Evolutionary conservation across 35 echinoderm and acorn worm genomes (phyloP).

Genomic region (Anneissia japonica): DNA sequence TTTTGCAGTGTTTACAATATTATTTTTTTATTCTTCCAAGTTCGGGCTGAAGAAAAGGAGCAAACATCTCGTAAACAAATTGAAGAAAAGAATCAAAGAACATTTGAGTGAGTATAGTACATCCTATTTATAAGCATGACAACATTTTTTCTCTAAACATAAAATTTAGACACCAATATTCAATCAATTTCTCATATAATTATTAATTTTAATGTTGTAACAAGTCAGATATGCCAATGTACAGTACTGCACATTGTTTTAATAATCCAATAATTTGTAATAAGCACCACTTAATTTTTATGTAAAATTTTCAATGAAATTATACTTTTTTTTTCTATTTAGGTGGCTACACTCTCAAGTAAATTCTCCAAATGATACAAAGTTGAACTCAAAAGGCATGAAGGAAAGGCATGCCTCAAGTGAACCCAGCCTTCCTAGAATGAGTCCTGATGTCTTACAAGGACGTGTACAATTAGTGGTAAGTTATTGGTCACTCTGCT

Average conservation of each 20-base stretch:
- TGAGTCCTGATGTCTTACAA: constrained; percentile 77
- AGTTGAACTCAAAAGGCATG: constrained; percentile 9
- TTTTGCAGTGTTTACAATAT: background rate
- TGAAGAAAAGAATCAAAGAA: constrained; percentile 33
- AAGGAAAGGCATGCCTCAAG: constrained; percentile 55
- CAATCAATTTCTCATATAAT: no score
- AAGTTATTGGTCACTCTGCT: no score
- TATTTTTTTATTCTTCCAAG: constrained; percentile 6
- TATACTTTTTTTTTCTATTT: background rate
- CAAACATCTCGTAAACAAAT: constrained; percentile 26
- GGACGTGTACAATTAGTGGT: constrained; percentile 81
- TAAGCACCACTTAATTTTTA: no score
- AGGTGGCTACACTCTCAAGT: constrained; percentile 69
- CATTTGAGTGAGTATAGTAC: constrained; percentile 69
- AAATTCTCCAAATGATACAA: background rate
- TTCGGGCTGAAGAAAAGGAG: constrained; percentile 36
- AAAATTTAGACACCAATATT: no score
- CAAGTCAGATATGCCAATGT: no score
- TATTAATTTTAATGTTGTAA: no score
- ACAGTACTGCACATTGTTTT: no score
- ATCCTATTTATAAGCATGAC: no score
- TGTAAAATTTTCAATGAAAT: no score
- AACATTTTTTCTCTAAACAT: no score
- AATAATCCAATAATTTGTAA: no score
- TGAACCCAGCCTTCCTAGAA: constrained; percentile 81